Evolutionary conservation across 2,797 vertebrate genomes (phyloP).

Genomic region (Clarias laeviceps): DNA sequence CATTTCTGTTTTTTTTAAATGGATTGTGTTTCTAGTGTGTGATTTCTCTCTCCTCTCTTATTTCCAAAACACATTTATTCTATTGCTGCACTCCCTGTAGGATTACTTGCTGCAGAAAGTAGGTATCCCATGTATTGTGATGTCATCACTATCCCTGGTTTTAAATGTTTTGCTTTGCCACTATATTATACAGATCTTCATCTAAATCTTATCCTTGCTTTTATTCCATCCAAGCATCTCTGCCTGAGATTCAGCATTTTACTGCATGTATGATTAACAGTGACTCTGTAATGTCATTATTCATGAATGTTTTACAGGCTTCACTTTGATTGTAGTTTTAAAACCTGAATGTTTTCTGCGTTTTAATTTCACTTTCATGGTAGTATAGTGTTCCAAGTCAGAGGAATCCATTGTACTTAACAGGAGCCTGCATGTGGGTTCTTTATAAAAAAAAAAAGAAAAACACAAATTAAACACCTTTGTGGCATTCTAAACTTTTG

Average conservation of each 20-base stretch:
- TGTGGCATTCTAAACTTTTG: background rate
- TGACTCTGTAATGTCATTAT: background rate
- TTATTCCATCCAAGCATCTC: background rate
- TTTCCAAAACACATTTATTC: constrained; percentile 72
- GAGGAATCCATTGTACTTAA: background rate
- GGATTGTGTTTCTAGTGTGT: background rate
- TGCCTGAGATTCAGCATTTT: background rate
- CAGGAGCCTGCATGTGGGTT: constrained; percentile 16
- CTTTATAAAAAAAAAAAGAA: background rate
- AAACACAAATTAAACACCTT: no score
- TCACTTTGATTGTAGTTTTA: background rate
- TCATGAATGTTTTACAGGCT: background rate
- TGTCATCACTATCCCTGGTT: constrained; percentile 14
- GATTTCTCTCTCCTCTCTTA: constrained; percentile 14
- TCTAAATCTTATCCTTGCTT: background rate
- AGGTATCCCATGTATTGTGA: constrained; percentile 79
- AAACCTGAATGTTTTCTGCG: background rate
- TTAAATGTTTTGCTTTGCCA: background rate
- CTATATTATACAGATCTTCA: background rate
- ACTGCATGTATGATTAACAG: constrained; percentile 30
- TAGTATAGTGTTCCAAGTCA: background rate
- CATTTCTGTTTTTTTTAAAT: background rate
- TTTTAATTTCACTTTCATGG: constrained; percentile 13
- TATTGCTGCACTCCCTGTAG: constrained; percentile 88
- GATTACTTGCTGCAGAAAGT: constrained; percentile 99